Evolutionary conservation across 2,888 invertebrate species (phyloP), one percentile per base, ranked within the genome.

Genomic region (Antheraea yamamai): DNA sequence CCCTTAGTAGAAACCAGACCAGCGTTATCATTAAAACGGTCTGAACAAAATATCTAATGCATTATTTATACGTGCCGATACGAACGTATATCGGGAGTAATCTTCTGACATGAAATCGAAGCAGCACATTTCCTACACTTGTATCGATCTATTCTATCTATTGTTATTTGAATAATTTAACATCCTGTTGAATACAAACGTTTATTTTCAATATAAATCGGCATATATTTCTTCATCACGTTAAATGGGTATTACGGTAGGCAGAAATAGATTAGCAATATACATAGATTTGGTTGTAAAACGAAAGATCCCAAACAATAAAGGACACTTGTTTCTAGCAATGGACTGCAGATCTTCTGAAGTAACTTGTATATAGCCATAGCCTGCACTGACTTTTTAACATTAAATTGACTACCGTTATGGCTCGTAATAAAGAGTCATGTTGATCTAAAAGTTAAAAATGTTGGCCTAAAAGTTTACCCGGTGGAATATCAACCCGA

Each of bases 1-100:
- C 72, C 79, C 82, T 78, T 78, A 80, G 80, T 76, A 79, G 73
- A 66, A 72, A 30, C 18, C 74, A 58, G 72, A 71, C 12, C 58
- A 64, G 86, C 82, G 88, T 89, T 89, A 89, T 90, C 90, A 89
- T 90, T 89, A 89, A 85, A 82, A 81, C 79, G 80, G 81, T 80
- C 78, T 72, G 74, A 78, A 76, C 79, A 78, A 81, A 80, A 86
- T 87, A 89, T 83, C 84, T 82, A 83, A 85, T 87, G 86, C 84
- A 87, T 87, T 86, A 87, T 87, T 84, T 87, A 87, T 87, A 77
- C 87, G 78, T 87, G 79, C 79, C 82, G 88, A 90, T 89, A 84
- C 77, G 87, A 91, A 89, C 91, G 88, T 89, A 66, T 30, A 58
- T 77, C 72, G 61, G 61, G 75, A 76, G 79, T 84, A 83, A 83